A percentile compares a stretch with the other conserved stretches of the same genome.
Conservation (phyloP, 2,113 vertebrate genomes). For the Pungitius pungitius region DNA sequence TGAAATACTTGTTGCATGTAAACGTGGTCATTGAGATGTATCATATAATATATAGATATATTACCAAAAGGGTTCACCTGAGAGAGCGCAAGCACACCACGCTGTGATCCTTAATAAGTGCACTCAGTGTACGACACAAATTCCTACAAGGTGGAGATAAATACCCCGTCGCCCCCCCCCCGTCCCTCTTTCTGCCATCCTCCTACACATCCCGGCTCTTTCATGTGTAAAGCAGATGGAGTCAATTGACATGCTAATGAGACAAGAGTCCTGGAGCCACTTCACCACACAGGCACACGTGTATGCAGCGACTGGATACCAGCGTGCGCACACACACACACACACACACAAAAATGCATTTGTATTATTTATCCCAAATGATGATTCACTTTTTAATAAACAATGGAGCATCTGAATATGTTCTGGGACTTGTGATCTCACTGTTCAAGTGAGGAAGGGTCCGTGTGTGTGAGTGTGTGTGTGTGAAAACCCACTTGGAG, state of each 20-base stretch:
- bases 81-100: constrained; percentile 11
- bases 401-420: constrained; percentile 3
- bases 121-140: constrained; percentile 70
- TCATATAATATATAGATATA: too few species aligned
- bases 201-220: constrained; percentile 70
- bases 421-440: constrained; percentile 9
- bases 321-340: constrained; percentile 9
- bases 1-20: background rate
- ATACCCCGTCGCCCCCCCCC: constrained; percentile 53
- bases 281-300: constrained; percentile 40
- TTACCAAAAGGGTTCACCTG: background rate
- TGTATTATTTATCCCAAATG: background rate
- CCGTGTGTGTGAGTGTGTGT: background rate
- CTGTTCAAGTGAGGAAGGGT: background rate
- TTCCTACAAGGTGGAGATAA: constrained; percentile 78
- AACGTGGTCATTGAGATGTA: background rate
- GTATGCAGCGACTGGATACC: constrained; percentile 26
- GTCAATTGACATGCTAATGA: constrained; percentile 91
- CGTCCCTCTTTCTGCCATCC: constrained; percentile 12
- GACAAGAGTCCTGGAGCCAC: constrained; percentile 79
- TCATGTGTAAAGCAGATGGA: constrained; percentile 90
- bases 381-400: constrained; percentile 23
- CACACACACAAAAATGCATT: constrained; percentile 23
- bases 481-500: too few species aligned
- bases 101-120: constrained; percentile 73